These are phyloP conservation scores for Pangasianodon hypophthalmus DNA, from an alignment of 2,113 vertebrate genomes.

Conservation along the genomic window DNA sequence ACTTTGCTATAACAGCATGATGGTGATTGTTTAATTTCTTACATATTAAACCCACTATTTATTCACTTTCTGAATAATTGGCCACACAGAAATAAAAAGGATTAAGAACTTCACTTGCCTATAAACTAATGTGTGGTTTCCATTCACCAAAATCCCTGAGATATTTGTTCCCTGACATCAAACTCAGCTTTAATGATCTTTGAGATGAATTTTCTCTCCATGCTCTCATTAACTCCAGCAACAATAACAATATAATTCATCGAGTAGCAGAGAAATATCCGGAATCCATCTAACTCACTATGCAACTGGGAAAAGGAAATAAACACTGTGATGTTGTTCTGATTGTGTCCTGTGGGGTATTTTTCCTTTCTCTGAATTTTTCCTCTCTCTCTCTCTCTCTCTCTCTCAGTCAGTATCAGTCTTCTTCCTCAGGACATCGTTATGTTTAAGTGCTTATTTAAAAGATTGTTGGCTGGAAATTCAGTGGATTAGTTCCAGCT, in stretches of 20 bases:
- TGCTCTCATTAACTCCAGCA: slow-evolving; percentile 66
- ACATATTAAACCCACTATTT: background rate
- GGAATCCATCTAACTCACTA: slow-evolving; percentile 62
- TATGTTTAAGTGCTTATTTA: background rate
- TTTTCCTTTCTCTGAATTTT: background rate
- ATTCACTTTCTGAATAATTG: background rate
- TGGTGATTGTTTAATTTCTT: background rate
- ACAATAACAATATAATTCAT: slow-evolving; percentile 51
- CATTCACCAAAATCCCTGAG: background rate
- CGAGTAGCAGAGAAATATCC: slow-evolving; percentile 63
- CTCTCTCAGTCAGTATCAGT: background rate
- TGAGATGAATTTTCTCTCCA: slow-evolving; percentile 45
- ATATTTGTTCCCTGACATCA: slow-evolving; percentile 42
- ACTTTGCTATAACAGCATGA: background rate
- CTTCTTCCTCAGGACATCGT: background rate
- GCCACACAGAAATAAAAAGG: background rate
- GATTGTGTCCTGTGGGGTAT: slow-evolving; percentile 19
- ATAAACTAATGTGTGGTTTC: background rate
- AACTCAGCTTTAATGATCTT: slow-evolving; percentile 50
- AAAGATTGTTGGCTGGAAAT: background rate
- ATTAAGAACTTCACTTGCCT: background rate
- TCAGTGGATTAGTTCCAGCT: background rate
- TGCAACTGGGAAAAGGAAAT: slow-evolving; percentile 55
- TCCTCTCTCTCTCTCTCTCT: background rate
- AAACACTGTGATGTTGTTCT: slow-evolving; percentile 64